Percentiles rank a stretch among this genome's conserved stretches.
Conservation (phyloP, 2,888 invertebrate genomes). For the Orthosia gracilis region DNA sequence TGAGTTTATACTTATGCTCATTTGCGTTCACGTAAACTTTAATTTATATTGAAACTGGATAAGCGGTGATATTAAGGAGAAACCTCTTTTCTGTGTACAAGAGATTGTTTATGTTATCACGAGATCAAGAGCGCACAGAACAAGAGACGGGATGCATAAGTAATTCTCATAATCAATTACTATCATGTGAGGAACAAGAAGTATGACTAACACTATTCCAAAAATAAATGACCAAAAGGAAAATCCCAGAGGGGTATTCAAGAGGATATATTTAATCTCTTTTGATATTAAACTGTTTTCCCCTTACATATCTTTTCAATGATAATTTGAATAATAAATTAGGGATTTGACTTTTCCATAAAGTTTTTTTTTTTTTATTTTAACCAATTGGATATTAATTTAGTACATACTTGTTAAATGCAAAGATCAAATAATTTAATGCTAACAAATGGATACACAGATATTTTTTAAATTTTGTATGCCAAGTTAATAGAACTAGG, state of each 20-base stretch:
- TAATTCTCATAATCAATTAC: conserved; percentile 15
- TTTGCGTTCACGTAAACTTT: too few species aligned
- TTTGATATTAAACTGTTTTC: conserved; percentile 1
- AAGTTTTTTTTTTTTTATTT: background rate
- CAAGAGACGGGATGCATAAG: background rate
- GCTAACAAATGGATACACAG: background rate
- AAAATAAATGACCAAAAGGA: conserved; percentile 18
- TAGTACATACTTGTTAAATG: background rate
- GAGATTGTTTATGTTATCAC: too few species aligned
- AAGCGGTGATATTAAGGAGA: too few species aligned
- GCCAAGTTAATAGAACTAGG: too few species aligned
- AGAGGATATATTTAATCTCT: background rate
- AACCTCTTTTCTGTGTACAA: too few species aligned
- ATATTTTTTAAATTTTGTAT: background rate
- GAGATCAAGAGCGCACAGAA: background rate
- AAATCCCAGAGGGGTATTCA: background rate
- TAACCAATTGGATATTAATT: background rate
- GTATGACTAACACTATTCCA: conserved; percentile 21
- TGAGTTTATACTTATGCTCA: too few species aligned
- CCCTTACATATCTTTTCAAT: background rate
- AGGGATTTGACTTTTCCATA: background rate
- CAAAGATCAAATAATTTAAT: background rate
- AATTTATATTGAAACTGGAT: too few species aligned
- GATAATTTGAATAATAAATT: background rate
- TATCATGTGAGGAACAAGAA: background rate